Percentiles rank a stretch among this genome's conserved stretches.
These are phyloP conservation scores for Tribolium castaneum DNA, from an alignment of 1,140 invertebrate genomes.

Conservation along the genomic window DNA sequence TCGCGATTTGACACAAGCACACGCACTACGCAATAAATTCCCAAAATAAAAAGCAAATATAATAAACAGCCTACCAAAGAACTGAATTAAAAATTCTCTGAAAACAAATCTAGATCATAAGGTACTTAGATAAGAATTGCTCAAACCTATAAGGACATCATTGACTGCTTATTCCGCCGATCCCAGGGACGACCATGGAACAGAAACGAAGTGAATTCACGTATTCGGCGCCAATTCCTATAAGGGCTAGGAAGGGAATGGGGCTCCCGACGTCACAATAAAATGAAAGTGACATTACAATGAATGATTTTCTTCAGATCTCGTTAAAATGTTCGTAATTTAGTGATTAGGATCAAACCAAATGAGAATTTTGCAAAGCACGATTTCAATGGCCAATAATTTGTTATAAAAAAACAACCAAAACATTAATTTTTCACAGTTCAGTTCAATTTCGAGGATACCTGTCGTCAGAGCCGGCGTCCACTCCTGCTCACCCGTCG, in stretches of 20 bases:
- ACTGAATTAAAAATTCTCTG: slow-evolving; percentile 34
- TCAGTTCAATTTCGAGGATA: slow-evolving; percentile 59
- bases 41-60: slow-evolving; percentile 33
- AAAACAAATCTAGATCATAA: slow-evolving; percentile 29
- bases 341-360: slow-evolving; percentile 31
- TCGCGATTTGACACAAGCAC: not conserved
- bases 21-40: not conserved
- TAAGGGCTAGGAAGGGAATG: slow-evolving; percentile 17
- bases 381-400: slow-evolving; percentile 21
- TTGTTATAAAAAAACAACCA: slow-evolving; percentile 37
- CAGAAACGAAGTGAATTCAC: slow-evolving; percentile 51
- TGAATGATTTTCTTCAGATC: slow-evolving; percentile 2
- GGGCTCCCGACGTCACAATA: slow-evolving; percentile 20
- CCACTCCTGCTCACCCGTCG: slow-evolving; percentile 94
- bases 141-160: slow-evolving; percentile 69
- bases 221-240: slow-evolving; percentile 8
- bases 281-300: slow-evolving; percentile 20
- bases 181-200: slow-evolving; percentile 60
- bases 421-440: slow-evolving; percentile 10
- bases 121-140: slow-evolving; percentile 47
- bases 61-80: slow-evolving; percentile 39
- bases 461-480: slow-evolving; percentile 94
- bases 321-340: slow-evolving; percentile 14
- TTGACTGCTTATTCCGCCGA: slow-evolving; percentile 62
- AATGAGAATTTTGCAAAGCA: slow-evolving; percentile 19